Evolutionary conservation across 2,888 invertebrate genomes (phyloP), one percentile per base, ranked within the genome.

Genomic region (Tyria jacobaeae): DNA sequence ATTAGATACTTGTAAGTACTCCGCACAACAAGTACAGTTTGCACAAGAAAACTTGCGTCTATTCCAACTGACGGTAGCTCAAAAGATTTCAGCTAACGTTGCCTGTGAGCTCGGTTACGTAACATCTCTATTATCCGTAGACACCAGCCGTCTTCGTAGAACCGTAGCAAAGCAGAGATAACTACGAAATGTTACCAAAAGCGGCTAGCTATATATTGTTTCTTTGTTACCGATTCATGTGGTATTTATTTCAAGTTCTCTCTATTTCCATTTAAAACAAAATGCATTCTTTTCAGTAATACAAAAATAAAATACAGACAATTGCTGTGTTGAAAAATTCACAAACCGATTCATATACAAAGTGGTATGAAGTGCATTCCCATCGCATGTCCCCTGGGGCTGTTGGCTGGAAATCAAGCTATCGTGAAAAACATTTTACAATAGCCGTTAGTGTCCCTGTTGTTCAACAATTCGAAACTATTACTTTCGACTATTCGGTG

Each of bases 91-190:
- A 80, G 77, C 76, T 72, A 80, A 78, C 81, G 77, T 80, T 77
- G 79, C 70, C 73, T 71, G 75, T 66, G 80, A 81, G 82, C 84
- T 83, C 81, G 78, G 83, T 81, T 86, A 82, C 80, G 73, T 78
- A 77, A 80, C 80, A 79, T 70, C 83, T 80, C 81, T 73, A 88
- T 89, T 89, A 89, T 89, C 76, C 83, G 83, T 79, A 83, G 81
- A 82, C 82, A 82, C 79, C 78, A 73, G 65, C 76, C 82, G 80
- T 82, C 83, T 81, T 80, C 77, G 81, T 79, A 78, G 79, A 66
- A 57, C 73, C 78, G 77, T 77, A 80, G 74, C 79, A 64, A 63
- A 77, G 76, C 72, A 52, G 78, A 76, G 81, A 81, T 79, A 81
- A 75, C 70, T 75, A 76, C 78, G 71, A 66, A 60, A 71, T 70